Evolutionary conservation across 2,797 vertebrate species (phyloP).

Genomic region (Typhlichthys subterraneus): DNA sequence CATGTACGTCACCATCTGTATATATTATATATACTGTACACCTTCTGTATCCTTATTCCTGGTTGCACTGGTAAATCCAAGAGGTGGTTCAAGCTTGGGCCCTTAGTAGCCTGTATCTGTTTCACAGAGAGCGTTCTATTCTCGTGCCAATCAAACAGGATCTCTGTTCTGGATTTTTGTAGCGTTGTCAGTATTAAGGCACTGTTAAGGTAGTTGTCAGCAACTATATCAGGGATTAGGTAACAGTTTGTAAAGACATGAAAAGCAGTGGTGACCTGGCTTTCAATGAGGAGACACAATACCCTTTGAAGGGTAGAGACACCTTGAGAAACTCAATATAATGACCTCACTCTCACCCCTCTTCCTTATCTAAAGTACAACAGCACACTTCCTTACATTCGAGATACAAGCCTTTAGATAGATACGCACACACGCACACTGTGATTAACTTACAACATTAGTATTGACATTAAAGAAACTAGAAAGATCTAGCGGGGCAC

Average conservation of each 20-base stretch:
- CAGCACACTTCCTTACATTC: conserved; percentile 8
- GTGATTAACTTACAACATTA: conserved; percentile 46
- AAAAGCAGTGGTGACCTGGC: background rate
- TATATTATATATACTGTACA: too few relatives aligned
- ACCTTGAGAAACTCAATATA: conserved; percentile 20
- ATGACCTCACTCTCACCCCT: conserved; percentile 1
- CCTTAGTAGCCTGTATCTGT: conserved; percentile 2
- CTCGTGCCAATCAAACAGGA: background rate
- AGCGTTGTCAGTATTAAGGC: background rate
- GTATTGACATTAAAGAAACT: conserved; percentile 9
- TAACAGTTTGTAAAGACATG: conserved; percentile 11
- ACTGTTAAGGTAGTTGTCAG: conserved; percentile 4
- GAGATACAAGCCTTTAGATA: background rate
- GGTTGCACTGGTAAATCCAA: too few relatives aligned
- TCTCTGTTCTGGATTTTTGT: background rate
- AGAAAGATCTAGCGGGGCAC: conserved; percentile 23
- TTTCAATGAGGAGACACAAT: conserved; percentile 16
- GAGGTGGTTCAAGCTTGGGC: background rate
- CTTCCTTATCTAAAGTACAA: conserved; percentile 5
- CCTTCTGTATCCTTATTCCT: too few relatives aligned
- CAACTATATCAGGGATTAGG: background rate
- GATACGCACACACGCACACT: conserved; percentile 23
- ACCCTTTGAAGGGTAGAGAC: background rate
- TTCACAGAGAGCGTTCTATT: background rate
- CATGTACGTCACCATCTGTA: conserved; percentile 15